These are phyloP conservation scores for Zeugodacus cucurbitae DNA, from an alignment of 1,140 invertebrate genomes.

Conservation along the genomic window DNA sequence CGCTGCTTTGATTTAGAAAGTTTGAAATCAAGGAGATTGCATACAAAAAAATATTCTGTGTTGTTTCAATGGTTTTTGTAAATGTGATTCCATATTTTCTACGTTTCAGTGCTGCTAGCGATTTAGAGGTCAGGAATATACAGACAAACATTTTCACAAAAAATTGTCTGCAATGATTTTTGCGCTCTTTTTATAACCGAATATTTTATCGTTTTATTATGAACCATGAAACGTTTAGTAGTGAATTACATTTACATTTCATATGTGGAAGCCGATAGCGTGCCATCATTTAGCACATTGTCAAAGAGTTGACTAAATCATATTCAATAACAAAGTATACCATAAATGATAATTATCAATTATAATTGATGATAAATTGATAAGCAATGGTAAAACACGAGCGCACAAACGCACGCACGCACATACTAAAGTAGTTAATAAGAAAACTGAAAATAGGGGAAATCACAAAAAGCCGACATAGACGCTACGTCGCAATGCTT, in stretches of 20 bases:
- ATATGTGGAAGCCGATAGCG: not conserved
- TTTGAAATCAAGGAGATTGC: no score
- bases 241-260: not conserved
- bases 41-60: no score
- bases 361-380: slow-evolving; percentile 4
- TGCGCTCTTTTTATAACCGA: not conserved
- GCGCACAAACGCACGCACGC: no score
- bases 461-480: not conserved
- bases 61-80: no score
- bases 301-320: not conserved
- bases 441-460: not conserved
- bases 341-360: slow-evolving; percentile 27
- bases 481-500: not conserved
- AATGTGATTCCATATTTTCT: no score
- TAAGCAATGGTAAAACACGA: not conserved
- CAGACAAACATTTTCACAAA: no score
- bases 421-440: not conserved
- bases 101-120: not conserved
- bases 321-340: not conserved
- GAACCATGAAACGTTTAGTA: not conserved
- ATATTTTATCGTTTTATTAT: not conserved
- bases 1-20: no score
- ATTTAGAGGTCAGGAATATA: not conserved
- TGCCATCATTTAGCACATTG: not conserved
- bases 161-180: not conserved